A percentile compares a stretch with the other conserved stretches of the same genome.
Evolutionary conservation across 2,888 invertebrate species (phyloP).

Genomic region (Hydraecia micacea): DNA sequence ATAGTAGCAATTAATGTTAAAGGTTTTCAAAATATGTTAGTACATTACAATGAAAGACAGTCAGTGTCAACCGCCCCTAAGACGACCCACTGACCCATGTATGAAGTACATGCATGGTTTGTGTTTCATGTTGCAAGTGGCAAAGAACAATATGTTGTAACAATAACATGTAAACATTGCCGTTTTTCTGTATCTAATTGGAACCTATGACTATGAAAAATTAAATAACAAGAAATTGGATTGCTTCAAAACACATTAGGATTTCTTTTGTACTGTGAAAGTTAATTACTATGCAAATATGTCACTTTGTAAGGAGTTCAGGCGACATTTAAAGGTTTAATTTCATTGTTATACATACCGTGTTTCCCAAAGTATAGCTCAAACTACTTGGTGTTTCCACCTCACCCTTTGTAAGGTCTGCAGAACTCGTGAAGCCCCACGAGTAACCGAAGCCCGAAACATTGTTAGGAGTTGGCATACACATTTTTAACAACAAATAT

Average conservation of each 20-base stretch:
- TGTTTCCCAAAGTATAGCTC: slow-evolving; percentile 88
- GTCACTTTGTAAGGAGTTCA: slow-evolving; percentile 15
- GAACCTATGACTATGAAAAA: slow-evolving; percentile 22
- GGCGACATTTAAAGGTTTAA: slow-evolving; percentile 7
- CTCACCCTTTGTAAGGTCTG: slow-evolving; percentile 88
- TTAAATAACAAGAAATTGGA: slow-evolving; percentile 2
- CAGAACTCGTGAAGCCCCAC: slow-evolving; percentile 88
- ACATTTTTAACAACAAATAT: slow-evolving; percentile 81
- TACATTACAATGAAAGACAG: background rate
- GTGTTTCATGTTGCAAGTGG: background rate
- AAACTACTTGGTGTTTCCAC: slow-evolving; percentile 88
- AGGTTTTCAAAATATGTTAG: background rate
- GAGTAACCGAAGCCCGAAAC: slow-evolving; percentile 89
- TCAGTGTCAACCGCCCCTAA: too few relatives aligned
- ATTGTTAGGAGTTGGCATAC: slow-evolving; percentile 90
- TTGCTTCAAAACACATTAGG: slow-evolving; percentile 19
- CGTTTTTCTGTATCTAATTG: slow-evolving; percentile 5
- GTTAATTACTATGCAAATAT: slow-evolving; percentile 57
- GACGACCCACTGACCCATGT: too few relatives aligned
- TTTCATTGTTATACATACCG: slow-evolving; percentile 76
- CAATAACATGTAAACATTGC: slow-evolving; percentile 22
- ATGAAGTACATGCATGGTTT: background rate
- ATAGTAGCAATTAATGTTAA: background rate
- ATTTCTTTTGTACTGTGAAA: slow-evolving; percentile 42
- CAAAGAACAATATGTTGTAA: slow-evolving; percentile 35